Evolutionary conservation across 2,113 vertebrate species (phyloP), one percentile per base, ranked within the genome.

Genomic region (Sphaerodactylus townsendi): DNA sequence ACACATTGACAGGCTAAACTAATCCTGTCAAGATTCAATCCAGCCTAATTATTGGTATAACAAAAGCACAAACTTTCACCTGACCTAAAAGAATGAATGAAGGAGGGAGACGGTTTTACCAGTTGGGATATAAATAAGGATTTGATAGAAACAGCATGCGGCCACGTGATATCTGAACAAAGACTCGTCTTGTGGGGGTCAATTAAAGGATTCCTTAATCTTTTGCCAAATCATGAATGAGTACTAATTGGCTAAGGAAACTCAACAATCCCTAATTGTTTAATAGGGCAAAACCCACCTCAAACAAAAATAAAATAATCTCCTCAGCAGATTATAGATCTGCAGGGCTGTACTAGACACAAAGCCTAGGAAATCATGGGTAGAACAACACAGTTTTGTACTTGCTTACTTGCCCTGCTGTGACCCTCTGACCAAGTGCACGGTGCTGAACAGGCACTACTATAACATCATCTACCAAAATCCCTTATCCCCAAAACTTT

Each of bases 191-290:
- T 84, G 41, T 84, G 83, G 30, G 66, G 66, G 68, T 59, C 75
- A 84, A 70, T 84, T 73, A 82, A 73, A 62, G 53, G 64, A 82
- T 82, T 73, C 80, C 53, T 50, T 78, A 50, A 83, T 65, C 81
- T 65, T 41, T 37, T 75, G 71, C 71, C 70, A 78, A 84, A 62
- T 71, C 83, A 39, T 78, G 71, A 78, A 84, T 69, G 50, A 84
- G 37, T 59, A 41, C 83, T 84, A 84, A 78, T 78, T 84, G 76
- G 75, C 50, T 71, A 78, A 78, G 71, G 75, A 78, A 84, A 84
- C 39, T 70, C 70, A 59, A 69, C 66, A 70, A 44, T 28, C 50
- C 44, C 75, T 84, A 78, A 84, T 78, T 78, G 66, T 70, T 70
- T 78, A 73, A 73, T 72, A 56, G n/a, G n/a, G 35, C 11, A 59